phyloP scores from a whole-genome alignment of 30 jellyfish, hydroid and myxozoan species.

The Clytia hemisphaerica region DNA sequence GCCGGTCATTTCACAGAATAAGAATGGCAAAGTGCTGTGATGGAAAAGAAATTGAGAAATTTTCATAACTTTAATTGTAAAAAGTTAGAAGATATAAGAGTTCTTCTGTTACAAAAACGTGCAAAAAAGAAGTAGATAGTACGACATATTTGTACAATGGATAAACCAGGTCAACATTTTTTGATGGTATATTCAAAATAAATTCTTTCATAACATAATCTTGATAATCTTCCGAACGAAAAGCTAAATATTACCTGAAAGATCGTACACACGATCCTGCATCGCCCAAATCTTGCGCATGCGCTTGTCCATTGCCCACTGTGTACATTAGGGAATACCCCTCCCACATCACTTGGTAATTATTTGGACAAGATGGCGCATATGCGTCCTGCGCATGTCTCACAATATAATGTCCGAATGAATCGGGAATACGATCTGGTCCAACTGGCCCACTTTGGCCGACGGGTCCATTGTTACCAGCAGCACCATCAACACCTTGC shows the following conservation, averaged over 20 bases:
- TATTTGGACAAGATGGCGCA: slow-evolving; percentile 75
- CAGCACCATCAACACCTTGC: slow-evolving; percentile 44
- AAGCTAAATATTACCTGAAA: slow-evolving; percentile 23
- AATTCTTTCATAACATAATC: too few relatives aligned
- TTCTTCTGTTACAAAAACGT: too few relatives aligned
- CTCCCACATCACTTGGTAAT: slow-evolving; percentile 61
- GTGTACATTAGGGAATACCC: slow-evolving; percentile 86
- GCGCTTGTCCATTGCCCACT: slow-evolving; percentile 91
- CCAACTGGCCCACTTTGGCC: slow-evolving; percentile 92
- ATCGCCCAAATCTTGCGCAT: slow-evolving; percentile 85
- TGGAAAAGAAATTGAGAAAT: too few relatives aligned
- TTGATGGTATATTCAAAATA: too few relatives aligned
- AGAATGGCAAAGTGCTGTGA: slow-evolving; percentile 82
- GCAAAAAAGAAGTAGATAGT: too few relatives aligned
- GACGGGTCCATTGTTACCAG: slow-evolving; percentile 45
- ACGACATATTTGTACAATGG: too few relatives aligned
- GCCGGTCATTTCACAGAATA: slow-evolving; percentile 60
- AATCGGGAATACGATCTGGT: slow-evolving; percentile 62
- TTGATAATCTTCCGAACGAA: too few relatives aligned
- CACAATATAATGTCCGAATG: slow-evolving; percentile 73
- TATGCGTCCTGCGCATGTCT: slow-evolving; percentile 66
- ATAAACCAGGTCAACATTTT: too few relatives aligned
- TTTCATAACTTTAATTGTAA: too few relatives aligned
- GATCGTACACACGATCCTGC: slow-evolving; percentile 91
- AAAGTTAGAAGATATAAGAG: too few relatives aligned